Evolutionary conservation across 1,140 invertebrate genomes (phyloP), one percentile per base, ranked within the genome.

Genomic region (Babylonia areolata): DNA sequence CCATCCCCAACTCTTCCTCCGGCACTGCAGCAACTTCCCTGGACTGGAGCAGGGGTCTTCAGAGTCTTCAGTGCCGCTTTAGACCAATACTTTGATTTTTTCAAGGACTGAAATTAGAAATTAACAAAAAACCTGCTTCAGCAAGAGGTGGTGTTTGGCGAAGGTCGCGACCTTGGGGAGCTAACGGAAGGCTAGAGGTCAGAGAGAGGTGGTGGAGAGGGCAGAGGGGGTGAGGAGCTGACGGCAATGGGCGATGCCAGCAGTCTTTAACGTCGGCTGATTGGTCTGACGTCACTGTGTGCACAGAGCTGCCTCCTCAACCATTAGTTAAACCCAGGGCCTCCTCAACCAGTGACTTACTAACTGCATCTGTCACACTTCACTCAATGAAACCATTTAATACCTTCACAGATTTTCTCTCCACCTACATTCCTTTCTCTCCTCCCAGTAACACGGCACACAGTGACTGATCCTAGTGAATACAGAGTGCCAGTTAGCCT

Each of bases 81-180:
- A 77, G 75, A 40, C 75, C 75, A 77, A 77, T 77, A 77, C 75
- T 77, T 23, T 77, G 37, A 77, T 77, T 77, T 77, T 77, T 77
- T 77, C 75, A 77, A 77, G 75, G 75, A 77, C 75, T 77, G 75
- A 77, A 77, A 77, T 40, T 40, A 40, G 75, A 77, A 77, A 77
- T 77, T 77, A 28, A 77, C 1, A 77, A 39, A 77, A 15, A 77
- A 15, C 20, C 75, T 40, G 75, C 75, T 77, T 77, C 40, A 40
- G 35, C 33, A 77, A 28, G 33, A 3, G 37, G 40, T 42, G 75
- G 6, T 2, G 37, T 39, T 12, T 9, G 33, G 9, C 46, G 28
- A 64, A 23, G 6, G 58, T 64, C 28, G 58, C 58, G 28, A n/a
- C 58, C 58, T 64, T 64, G 58, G 58, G 58, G 58, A 51, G 9